These are phyloP conservation scores for Tetragnatha versicolor DNA, from an alignment of 1,140 invertebrate genomes.

Conservation along the genomic window DNA sequence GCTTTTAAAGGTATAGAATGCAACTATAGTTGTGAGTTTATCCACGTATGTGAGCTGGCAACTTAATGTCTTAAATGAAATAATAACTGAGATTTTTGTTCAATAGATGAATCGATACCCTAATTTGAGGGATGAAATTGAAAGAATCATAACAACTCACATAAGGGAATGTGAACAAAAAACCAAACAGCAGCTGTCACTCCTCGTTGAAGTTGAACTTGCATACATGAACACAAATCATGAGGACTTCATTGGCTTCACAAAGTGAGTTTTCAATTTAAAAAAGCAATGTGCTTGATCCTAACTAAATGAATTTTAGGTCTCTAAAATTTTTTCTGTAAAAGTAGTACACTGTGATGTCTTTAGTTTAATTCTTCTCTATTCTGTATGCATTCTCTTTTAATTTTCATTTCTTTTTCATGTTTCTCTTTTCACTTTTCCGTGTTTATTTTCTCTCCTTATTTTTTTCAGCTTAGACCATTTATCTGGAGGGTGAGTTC, in stretches of 20 bases:
- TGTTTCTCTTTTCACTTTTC: background rate
- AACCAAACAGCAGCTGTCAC: conserved; percentile 93
- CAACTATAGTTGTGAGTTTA: too few species aligned
- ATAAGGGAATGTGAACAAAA: conserved; percentile 91
- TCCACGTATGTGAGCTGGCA: too few species aligned
- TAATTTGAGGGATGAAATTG: conserved; percentile 94
- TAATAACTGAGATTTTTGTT: too few species aligned
- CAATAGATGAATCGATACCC: conserved; percentile 94
- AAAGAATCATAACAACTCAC: conserved; percentile 93
- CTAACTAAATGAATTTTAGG: background rate
- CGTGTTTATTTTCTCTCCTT: conserved; percentile 16
- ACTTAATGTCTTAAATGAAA: too few species aligned
- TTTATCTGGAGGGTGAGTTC: conserved; percentile 37
- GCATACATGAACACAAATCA: conserved; percentile 99
- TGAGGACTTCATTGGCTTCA: conserved; percentile 99
- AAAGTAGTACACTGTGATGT: too few species aligned
- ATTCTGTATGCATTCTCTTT: background rate
- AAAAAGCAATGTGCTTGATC: background rate
- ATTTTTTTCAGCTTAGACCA: conserved; percentile 40
- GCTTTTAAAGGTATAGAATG: too few species aligned
- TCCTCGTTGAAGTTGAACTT: conserved; percentile 92
- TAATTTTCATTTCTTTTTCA: background rate
- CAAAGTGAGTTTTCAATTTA: conserved; percentile 78
- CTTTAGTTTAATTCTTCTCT: conserved; percentile 2
- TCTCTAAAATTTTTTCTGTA: background rate